These are phyloP conservation scores for Tenthredo notha DNA, from an alignment of 2,888 invertebrate genomes.

Conservation along the genomic window DNA sequence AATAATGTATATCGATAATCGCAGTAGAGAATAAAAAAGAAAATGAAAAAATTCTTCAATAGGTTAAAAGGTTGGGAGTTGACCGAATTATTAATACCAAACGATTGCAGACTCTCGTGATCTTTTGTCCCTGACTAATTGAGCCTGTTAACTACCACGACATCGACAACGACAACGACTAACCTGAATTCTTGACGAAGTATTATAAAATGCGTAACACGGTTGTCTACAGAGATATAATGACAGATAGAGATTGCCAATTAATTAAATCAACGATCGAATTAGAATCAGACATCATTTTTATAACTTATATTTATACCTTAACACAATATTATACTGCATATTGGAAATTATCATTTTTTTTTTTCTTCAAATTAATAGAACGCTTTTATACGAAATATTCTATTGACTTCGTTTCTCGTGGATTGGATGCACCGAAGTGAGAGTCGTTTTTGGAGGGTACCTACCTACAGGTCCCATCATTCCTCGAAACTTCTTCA, in stretches of 20 bases:
- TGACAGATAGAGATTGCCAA: constrained; percentile 14
- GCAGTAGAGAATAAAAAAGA: neutral
- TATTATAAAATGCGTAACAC: constrained; percentile 32
- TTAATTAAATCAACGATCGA: neutral
- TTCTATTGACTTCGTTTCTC: neutral
- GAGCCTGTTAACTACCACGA: constrained; percentile 26
- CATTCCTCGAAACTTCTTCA: neutral
- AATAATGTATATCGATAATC: neutral
- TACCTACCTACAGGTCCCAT: neutral
- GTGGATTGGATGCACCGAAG: too few species aligned
- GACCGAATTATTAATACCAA: constrained; percentile 45
- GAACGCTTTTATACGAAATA: neutral
- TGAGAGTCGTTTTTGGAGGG: too few species aligned
- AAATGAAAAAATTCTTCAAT: neutral
- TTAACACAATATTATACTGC: neutral
- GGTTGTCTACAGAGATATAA: neutral
- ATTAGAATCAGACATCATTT: constrained; percentile 10
- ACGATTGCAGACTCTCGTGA: constrained; percentile 17
- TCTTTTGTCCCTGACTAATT: constrained; percentile 39
- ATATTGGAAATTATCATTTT: neutral
- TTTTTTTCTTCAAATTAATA: too few species aligned
- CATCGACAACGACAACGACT: neutral
- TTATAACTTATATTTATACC: neutral
- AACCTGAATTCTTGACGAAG: constrained; percentile 29
- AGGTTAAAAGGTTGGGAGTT: neutral